Conservation (phyloP, 37 sponge, comb jelly and placozoan species). For the Cliona cf. orientalis region DNA sequence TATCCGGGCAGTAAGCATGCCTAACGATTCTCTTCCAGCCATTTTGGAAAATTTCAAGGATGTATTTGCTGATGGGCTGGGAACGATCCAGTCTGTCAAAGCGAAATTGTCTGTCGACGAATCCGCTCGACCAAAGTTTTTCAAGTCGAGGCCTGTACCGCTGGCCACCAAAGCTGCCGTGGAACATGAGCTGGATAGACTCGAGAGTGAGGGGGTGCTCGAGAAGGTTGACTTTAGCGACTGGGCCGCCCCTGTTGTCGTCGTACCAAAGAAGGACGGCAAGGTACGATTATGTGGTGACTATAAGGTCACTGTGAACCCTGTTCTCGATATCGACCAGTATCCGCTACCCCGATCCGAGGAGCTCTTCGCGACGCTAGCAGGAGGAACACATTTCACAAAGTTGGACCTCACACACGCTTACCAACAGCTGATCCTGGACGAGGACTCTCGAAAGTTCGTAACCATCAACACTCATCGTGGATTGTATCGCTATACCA, state of each 20-base stretch:
- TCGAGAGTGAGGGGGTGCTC: constrained; percentile 46
- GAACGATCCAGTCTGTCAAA: constrained; percentile 4
- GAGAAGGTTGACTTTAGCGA: constrained; percentile 37
- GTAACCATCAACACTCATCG: constrained; percentile 58
- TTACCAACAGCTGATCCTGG: constrained; percentile 41
- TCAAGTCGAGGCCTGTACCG: constrained; percentile 28
- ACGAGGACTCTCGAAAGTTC: constrained; percentile 25
- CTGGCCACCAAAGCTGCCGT: constrained; percentile 13
- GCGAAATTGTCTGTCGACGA: constrained; percentile 12
- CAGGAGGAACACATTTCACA: constrained; percentile 36
- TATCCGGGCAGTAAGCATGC: background rate
- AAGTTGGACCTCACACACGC: constrained; percentile 57
- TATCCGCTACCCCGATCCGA: no score
- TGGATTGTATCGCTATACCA: constrained; percentile 28
- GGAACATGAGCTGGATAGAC: constrained; percentile 24
- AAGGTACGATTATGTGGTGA: constrained; percentile 63
- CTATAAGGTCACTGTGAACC: no score
- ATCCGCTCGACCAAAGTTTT: constrained; percentile 17
- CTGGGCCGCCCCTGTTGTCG: constrained; percentile 67
- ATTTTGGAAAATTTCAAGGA: constrained; percentile 1
- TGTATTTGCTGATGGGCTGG: constrained; percentile 27
- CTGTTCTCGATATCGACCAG: no score
- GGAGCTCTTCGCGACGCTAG: constrained; percentile 44
- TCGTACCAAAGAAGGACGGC: constrained; percentile 48
- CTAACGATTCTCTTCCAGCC: background rate